Conservation (phyloP, 92 coral and sea anemone genomes). For the Pocillopora grandis region DNA sequence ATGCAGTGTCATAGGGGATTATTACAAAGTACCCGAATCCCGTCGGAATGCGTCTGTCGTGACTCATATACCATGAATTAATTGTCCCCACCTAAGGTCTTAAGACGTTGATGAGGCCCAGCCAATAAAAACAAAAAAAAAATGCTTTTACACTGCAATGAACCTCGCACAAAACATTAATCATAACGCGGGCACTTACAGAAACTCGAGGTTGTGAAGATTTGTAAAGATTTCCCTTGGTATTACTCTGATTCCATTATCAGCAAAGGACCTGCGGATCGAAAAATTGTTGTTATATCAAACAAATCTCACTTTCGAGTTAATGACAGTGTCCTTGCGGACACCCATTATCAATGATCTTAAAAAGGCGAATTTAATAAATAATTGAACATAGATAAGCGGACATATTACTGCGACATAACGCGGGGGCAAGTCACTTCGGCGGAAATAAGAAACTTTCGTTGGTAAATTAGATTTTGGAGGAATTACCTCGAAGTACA, state of each 20-base stretch:
- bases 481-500: too few species aligned
- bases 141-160: not conserved
- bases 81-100: too few species aligned
- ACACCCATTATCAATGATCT: not conserved
- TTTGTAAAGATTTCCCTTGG: conserved; percentile 11
- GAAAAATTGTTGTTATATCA: not conserved
- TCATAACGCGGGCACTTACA: conserved; percentile 7
- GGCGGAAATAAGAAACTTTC: too few species aligned
- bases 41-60: too few species aligned
- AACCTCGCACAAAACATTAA: not conserved
- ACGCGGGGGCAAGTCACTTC: too few species aligned
- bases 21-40: too few species aligned
- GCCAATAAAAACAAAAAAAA: not conserved
- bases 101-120: too few species aligned
- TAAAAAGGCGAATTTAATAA: not conserved
- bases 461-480: too few species aligned
- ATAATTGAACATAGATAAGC: too few species aligned
- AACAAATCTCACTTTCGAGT: not conserved
- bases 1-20: too few species aligned
- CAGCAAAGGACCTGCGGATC: conserved; percentile 26
- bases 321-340: not conserved
- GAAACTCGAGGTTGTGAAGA: conserved; percentile 17
- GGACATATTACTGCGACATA: too few species aligned
- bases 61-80: too few species aligned
- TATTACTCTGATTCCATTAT: conserved; percentile 24